These are phyloP conservation scores for Halotydeus destructor DNA, from an alignment of 1,140 invertebrate species.

Conservation along the genomic window DNA sequence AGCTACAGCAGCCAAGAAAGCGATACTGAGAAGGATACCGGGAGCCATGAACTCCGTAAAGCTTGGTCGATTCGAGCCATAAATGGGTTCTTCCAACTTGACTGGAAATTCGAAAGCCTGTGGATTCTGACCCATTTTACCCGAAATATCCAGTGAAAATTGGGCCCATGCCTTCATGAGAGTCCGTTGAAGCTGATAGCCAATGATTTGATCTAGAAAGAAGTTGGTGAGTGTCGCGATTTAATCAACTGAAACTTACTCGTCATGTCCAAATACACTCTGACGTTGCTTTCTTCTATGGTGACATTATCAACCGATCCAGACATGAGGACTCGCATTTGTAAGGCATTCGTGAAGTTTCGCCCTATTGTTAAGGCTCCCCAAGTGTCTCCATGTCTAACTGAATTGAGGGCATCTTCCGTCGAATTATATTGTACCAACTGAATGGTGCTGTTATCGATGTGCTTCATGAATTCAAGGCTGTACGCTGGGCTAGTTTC, in stretches of 20 bases:
- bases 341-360: slow-evolving; percentile 11
- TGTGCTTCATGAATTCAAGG: slow-evolving; percentile 1
- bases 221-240: slow-evolving; percentile 5
- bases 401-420: slow-evolving; percentile 9
- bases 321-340: slow-evolving; percentile 8
- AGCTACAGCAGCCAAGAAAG: slow-evolving; percentile 83
- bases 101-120: slow-evolving; percentile 17
- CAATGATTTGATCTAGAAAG: slow-evolving; percentile 15
- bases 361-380: slow-evolving; percentile 6
- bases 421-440: background rate
- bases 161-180: slow-evolving; percentile 12
- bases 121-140: slow-evolving; percentile 8
- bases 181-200: slow-evolving; percentile 15
- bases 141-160: slow-evolving; percentile 17
- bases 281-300: slow-evolving; percentile 18
- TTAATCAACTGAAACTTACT: slow-evolving; percentile 17
- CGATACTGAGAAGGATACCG: slow-evolving; percentile 40
- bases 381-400: slow-evolving; percentile 8
- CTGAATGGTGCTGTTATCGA: background rate
- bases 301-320: slow-evolving; percentile 11
- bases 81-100: slow-evolving; percentile 61
- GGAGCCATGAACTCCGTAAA: slow-evolving; percentile 41
- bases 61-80: slow-evolving; percentile 64
- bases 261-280: slow-evolving; percentile 21
- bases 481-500: slow-evolving; percentile 17